phyloP scores from a whole-genome alignment of 2,888 invertebrate species.

The Globia sparganii region DNA sequence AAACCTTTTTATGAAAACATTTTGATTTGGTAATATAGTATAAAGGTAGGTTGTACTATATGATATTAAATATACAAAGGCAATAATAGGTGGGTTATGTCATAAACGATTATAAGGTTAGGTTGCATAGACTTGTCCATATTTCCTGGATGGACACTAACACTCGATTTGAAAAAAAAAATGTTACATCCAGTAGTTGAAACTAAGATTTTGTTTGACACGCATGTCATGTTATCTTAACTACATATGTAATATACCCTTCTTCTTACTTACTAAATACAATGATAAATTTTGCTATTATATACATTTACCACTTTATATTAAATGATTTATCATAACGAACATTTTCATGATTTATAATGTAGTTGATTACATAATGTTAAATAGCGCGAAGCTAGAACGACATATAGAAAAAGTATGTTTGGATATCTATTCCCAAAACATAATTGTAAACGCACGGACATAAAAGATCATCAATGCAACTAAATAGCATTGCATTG shows the following conservation, averaged over 20 bases:
- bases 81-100: neutral
- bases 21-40: slow-evolving; percentile 5
- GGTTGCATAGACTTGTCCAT: neutral
- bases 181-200: neutral
- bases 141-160: neutral
- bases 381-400: slow-evolving; percentile 52
- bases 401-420: slow-evolving; percentile 50
- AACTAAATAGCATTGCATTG: slow-evolving; percentile 52
- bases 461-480: slow-evolving; percentile 53
- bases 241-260: slow-evolving; percentile 67
- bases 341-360: slow-evolving; percentile 62
- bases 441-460: slow-evolving; percentile 45
- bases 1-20: neutral
- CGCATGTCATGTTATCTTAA: slow-evolving; percentile 39
- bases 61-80: slow-evolving; percentile 21
- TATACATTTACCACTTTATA: slow-evolving; percentile 64
- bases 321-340: slow-evolving; percentile 46
- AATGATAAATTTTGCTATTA: slow-evolving; percentile 59
- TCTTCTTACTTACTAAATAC: slow-evolving; percentile 62
- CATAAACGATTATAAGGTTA: slow-evolving; percentile 6
- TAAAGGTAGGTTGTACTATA: slow-evolving; percentile 1
- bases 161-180: neutral
- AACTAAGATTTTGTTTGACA: slow-evolving; percentile 42
- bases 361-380: slow-evolving; percentile 55
- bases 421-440: slow-evolving; percentile 43